Conservation (phyloP, 2,113 vertebrate genomes). For the Euleptes europaea region DNA sequence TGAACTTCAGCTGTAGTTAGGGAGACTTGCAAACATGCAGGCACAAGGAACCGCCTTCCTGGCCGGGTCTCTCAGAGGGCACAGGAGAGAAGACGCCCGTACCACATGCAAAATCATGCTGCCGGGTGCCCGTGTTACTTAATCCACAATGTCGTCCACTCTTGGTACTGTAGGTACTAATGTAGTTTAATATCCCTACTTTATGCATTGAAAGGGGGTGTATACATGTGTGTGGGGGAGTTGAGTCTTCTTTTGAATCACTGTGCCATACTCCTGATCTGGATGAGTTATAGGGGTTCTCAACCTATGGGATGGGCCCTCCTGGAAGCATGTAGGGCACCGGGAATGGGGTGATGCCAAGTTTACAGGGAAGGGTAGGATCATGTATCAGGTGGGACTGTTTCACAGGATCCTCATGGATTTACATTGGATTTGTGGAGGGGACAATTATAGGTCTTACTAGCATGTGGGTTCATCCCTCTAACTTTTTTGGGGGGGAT, state of each 20-base stretch:
- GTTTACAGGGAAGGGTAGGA: neutral
- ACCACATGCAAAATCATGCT: neutral
- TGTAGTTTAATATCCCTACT: neutral
- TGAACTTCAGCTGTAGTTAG: conserved; percentile 15
- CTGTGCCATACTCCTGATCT: neutral
- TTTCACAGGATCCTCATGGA: too few species aligned
- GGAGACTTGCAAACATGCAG: neutral
- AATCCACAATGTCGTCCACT: neutral
- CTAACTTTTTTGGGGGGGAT: neutral
- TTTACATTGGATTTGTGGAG: neutral
- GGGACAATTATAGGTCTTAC: neutral
- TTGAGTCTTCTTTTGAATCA: neutral
- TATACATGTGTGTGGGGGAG: neutral
- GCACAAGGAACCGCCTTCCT: neutral
- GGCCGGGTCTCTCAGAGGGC: neutral
- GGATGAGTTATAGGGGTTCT: neutral
- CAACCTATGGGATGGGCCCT: too few species aligned
- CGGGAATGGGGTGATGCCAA: neutral
- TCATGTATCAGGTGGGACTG: neutral
- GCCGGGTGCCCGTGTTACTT: neutral
- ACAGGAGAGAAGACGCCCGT: neutral
- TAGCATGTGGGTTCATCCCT: neutral
- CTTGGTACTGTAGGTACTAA: neutral
- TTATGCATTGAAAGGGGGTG: neutral
- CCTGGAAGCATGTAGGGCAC: too few species aligned